Evolutionary conservation across 2,113 vertebrate species (phyloP).

Genomic region (Uropsilus gracilis): DNA sequence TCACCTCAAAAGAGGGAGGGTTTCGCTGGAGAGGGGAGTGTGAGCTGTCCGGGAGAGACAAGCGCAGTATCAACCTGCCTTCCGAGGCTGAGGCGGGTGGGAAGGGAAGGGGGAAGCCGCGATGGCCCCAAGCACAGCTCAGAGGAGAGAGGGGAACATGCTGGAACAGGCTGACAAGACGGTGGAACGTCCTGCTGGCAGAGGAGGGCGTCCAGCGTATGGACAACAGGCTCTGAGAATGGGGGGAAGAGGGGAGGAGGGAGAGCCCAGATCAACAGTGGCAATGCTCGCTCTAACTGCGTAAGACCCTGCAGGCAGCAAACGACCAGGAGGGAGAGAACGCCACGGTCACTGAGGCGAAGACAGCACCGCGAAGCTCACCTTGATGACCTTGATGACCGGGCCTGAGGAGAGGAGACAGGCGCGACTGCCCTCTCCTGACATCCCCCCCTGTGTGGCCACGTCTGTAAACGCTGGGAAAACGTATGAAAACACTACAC

Average conservation of each 20-base stretch:
- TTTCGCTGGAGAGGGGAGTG: neutral
- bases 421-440: neutral
- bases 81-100: neutral
- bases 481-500: neutral
- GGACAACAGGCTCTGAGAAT: neutral
- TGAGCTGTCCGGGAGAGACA: neutral
- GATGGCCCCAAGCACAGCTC: neutral
- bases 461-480: neutral
- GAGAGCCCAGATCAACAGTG: neutral
- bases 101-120: neutral
- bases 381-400: neutral
- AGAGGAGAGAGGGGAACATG: neutral
- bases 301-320: neutral
- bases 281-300: neutral
- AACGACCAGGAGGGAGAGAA: neutral
- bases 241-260: no score
- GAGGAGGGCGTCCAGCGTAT: neutral
- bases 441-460: neutral
- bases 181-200: neutral
- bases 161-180: neutral
- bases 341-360: neutral
- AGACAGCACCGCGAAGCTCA: neutral
- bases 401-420: neutral
- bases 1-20: conserved; percentile 20
- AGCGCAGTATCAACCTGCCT: neutral